Percentiles rank a stretch among this genome's conserved stretches.
These are phyloP conservation scores for Crenichthys baileyi DNA, from an alignment of 2,797 vertebrate genomes.

Conservation along the genomic window DNA sequence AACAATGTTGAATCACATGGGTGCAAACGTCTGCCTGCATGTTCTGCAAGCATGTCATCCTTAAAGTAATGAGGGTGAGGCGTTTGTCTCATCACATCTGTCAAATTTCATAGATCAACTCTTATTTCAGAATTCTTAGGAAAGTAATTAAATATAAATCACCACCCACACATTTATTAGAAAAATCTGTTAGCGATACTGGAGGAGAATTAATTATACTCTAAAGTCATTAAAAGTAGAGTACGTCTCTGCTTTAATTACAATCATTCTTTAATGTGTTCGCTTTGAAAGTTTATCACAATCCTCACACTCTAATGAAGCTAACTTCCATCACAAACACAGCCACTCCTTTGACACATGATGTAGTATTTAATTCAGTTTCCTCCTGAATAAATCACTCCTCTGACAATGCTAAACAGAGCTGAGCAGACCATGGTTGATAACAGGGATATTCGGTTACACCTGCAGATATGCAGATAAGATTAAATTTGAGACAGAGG, in stretches of 20 bases:
- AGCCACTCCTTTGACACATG: constrained; percentile 47
- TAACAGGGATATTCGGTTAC: constrained; percentile 75
- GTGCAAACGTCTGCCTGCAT: constrained; percentile 9
- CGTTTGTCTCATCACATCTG: constrained; percentile 51
- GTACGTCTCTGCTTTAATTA: constrained; percentile 68
- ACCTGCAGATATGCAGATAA: constrained; percentile 84
- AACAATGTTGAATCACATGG: constrained; percentile 7
- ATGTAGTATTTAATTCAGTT: constrained; percentile 61
- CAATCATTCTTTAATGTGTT: constrained; percentile 69
- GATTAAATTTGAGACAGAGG: constrained; percentile 77
- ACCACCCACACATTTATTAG: constrained; percentile 72
- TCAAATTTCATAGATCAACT: constrained; percentile 71
- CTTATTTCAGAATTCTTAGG: constrained; percentile 62
- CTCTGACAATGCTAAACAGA: constrained; percentile 71
- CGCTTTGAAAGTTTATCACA: constrained; percentile 67
- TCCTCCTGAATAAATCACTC: constrained; percentile 68
- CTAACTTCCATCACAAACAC: constrained; percentile 59
- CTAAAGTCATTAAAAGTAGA: constrained; percentile 77
- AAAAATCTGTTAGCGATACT: constrained; percentile 66
- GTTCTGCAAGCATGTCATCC: constrained; percentile 32
- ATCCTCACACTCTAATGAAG: constrained; percentile 65
- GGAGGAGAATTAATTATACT: constrained; percentile 72
- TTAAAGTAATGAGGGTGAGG: constrained; percentile 61
- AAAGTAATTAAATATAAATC: constrained; percentile 76
- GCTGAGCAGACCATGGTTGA: constrained; percentile 69